Evolutionary conservation across 2,888 invertebrate species (phyloP).

Genomic region (Lasioglossum malachurum): DNA sequence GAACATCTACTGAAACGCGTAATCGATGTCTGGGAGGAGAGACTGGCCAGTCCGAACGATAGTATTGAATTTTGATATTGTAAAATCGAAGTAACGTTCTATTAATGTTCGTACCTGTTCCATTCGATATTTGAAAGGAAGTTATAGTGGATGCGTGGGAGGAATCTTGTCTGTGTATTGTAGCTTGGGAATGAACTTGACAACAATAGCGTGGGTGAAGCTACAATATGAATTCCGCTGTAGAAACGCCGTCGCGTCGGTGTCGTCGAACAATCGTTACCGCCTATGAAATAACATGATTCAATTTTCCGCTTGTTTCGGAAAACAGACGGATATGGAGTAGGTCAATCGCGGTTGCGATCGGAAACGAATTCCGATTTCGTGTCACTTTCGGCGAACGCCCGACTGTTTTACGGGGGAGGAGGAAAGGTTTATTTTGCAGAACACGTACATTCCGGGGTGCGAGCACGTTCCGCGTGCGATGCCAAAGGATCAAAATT

Average conservation of each 20-base stretch:
- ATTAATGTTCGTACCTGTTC: background rate
- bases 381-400: background rate
- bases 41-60: background rate
- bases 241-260: background rate
- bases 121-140: background rate
- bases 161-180: background rate
- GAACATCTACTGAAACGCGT: background rate
- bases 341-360: background rate
- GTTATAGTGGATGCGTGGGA: background rate
- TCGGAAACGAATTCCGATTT: conserved; percentile 31
- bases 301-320: background rate
- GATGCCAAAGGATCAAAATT: conserved; percentile 7
- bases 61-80: background rate
- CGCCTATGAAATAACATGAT: background rate
- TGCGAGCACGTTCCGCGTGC: background rate
- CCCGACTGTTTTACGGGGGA: background rate
- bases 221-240: background rate
- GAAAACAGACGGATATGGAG: background rate
- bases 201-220: background rate
- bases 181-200: background rate
- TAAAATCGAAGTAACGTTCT: background rate
- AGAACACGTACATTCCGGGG: background rate
- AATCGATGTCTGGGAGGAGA: background rate
- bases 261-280: background rate
- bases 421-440: conserved; percentile 31